Conservation (phyloP, 2,888 invertebrate genomes). For the Temnothorax ravouxi region DNA sequence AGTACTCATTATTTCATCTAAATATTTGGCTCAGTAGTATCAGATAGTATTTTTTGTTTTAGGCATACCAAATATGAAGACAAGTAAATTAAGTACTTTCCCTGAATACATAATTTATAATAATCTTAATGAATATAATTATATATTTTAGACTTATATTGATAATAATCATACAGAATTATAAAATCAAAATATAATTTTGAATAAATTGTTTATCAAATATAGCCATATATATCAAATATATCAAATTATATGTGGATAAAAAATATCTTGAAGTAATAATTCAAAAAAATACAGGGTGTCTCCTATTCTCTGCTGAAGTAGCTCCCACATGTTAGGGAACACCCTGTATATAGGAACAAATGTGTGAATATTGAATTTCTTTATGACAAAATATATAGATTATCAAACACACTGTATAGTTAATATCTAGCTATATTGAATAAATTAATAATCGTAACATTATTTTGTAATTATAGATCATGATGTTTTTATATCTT, state of each 20-base stretch:
- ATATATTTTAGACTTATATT: conserved; percentile 33
- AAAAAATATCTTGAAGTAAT: neutral
- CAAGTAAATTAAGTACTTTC: conserved; percentile 31
- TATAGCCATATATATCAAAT: too few species aligned
- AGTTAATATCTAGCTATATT: neutral
- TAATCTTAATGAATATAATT: conserved; percentile 41
- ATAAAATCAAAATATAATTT: conserved; percentile 43
- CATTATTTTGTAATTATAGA: neutral
- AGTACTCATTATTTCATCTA: neutral
- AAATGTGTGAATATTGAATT: neutral
- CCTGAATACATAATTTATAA: conserved; percentile 31
- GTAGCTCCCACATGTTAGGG: too few species aligned
- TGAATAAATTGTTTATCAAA: neutral
- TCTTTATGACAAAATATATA: conserved; percentile 18
- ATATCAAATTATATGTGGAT: too few species aligned
- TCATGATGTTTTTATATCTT: neutral
- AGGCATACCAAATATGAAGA: conserved; percentile 28
- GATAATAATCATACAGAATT: conserved; percentile 56
- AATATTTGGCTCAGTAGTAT: neutral
- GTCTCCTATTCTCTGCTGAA: too few species aligned
- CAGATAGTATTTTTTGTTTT: neutral
- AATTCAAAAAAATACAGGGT: neutral
- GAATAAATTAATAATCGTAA: neutral
- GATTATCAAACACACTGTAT: conserved; percentile 22
- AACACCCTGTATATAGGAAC: conserved; percentile 1